These are phyloP conservation scores for Trididemnum nubilum DNA, from an alignment of 23 tunicate species.

Conservation along the genomic window DNA sequence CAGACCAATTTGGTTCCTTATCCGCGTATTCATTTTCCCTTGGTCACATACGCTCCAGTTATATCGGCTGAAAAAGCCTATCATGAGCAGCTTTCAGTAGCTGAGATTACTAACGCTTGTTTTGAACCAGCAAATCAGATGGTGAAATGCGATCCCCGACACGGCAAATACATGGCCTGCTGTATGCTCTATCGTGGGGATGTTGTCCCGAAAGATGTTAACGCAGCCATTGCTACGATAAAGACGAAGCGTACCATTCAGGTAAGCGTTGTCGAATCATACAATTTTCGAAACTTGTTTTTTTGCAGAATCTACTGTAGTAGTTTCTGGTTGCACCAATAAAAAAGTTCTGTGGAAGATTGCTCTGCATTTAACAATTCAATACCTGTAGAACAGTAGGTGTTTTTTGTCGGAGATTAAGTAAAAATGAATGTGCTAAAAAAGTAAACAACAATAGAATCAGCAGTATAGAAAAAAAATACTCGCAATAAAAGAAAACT, in stretches of 20 bases:
- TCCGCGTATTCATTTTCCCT: constrained; percentile 97
- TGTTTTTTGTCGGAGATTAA: too few relatives aligned
- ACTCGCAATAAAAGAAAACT: too few relatives aligned
- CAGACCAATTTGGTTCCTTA: constrained; percentile 83
- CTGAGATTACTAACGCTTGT: constrained; percentile 99
- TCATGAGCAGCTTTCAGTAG: constrained; percentile 95
- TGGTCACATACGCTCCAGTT: constrained; percentile 97
- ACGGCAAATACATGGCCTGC: constrained; percentile 99
- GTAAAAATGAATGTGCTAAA: too few relatives aligned
- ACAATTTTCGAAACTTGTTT: neutral
- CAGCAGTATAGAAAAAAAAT: too few relatives aligned
- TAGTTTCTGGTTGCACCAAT: too few relatives aligned
- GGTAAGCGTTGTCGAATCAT: constrained; percentile 10
- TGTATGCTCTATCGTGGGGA: constrained; percentile 95
- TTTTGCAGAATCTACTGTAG: too few relatives aligned
- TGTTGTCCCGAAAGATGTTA: constrained; percentile 70
- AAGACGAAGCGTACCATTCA: constrained; percentile 70
- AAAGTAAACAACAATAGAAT: too few relatives aligned
- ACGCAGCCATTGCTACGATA: constrained; percentile 64
- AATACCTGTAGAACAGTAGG: too few relatives aligned
- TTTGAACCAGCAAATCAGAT: constrained; percentile 99
- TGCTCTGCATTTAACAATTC: too few relatives aligned
- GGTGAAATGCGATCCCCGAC: constrained; percentile 99
- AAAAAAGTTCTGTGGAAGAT: too few relatives aligned
- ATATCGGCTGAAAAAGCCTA: constrained; percentile 98